A percentile compares a stretch with the other conserved stretches of the same genome.
Evolutionary conservation across 2,797 vertebrate genomes (phyloP).

Genomic region (Acridotheres tristis): DNA sequence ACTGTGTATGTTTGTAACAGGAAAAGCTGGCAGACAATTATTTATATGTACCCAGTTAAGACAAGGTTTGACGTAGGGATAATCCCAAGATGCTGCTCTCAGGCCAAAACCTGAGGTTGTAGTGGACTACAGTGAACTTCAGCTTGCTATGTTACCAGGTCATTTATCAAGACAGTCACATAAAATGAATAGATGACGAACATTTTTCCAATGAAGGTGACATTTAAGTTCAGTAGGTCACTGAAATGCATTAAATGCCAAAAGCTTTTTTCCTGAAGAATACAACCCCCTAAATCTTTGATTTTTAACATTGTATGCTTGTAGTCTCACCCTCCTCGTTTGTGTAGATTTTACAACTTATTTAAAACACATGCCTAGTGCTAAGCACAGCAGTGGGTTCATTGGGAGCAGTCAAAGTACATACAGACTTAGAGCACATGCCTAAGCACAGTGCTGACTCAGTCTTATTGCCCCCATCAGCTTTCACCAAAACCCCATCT

Average conservation of each 20-base stretch:
- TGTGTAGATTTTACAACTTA: not conserved
- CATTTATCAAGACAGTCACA: not conserved
- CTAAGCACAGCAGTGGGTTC: not conserved
- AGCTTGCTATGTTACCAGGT: not conserved
- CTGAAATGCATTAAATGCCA: not conserved
- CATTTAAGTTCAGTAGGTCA: not conserved
- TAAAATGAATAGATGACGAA: not conserved
- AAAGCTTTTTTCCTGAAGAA: not conserved
- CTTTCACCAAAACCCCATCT: not conserved
- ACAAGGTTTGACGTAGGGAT: not conserved
- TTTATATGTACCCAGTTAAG: not conserved
- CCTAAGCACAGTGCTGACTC: constrained; percentile 17
- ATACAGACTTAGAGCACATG: not conserved
- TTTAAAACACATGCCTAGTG: constrained; percentile 22
- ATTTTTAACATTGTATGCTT: not conserved
- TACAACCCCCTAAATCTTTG: not conserved
- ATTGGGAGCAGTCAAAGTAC: not conserved
- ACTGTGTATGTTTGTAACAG: not conserved
- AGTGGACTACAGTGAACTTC: not conserved
- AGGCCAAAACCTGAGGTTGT: not conserved
- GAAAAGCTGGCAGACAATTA: not conserved
- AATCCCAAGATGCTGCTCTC: not conserved
- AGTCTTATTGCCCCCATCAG: not conserved
- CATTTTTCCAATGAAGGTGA: not conserved
- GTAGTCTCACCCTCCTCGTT: not conserved